A percentile compares a stretch with the other conserved stretches of the same genome.
phyloP scores from a whole-genome alignment of 2,888 invertebrate species.

The Cantharis rustica region DNA sequence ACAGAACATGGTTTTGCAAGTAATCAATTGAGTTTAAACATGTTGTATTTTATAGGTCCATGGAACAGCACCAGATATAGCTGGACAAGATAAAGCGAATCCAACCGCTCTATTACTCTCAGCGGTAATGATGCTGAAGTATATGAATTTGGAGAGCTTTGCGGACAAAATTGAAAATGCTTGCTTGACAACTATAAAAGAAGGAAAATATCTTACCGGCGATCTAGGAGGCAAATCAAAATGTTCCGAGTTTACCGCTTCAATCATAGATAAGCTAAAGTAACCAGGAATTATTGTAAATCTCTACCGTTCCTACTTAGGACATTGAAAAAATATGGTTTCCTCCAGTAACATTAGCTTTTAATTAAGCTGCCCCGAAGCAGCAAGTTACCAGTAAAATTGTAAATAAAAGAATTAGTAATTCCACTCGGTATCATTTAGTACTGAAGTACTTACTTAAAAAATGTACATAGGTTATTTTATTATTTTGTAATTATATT shows the following conservation, averaged over 20 bases:
- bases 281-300: not conserved
- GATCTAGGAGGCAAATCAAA: slow-evolving; percentile 95
- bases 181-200: slow-evolving; percentile 84
- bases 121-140: slow-evolving; percentile 97
- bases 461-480: no score
- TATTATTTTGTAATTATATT: no score
- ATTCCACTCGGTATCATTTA: no score
- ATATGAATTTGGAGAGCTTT: slow-evolving; percentile 80
- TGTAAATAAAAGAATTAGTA: no score
- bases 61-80: slow-evolving; percentile 97
- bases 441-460: no score
- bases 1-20: not conserved
- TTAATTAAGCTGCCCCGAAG: no score
- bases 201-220: slow-evolving; percentile 84
- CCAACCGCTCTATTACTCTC: slow-evolving; percentile 96
- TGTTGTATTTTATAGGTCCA: slow-evolving; percentile 71
- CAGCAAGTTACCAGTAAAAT: no score
- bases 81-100: slow-evolving; percentile 97
- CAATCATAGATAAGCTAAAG: slow-evolving; percentile 76
- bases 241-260: slow-evolving; percentile 96
- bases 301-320: no score
- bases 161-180: slow-evolving; percentile 84
- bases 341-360: no score
- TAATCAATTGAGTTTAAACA: not conserved
- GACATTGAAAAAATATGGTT: no score